A percentile compares a stretch with the other conserved stretches of the same genome.
These are phyloP conservation scores for Drosophila obscura DNA, from an alignment of 1,140 invertebrate species.

Conservation along the genomic window DNA sequence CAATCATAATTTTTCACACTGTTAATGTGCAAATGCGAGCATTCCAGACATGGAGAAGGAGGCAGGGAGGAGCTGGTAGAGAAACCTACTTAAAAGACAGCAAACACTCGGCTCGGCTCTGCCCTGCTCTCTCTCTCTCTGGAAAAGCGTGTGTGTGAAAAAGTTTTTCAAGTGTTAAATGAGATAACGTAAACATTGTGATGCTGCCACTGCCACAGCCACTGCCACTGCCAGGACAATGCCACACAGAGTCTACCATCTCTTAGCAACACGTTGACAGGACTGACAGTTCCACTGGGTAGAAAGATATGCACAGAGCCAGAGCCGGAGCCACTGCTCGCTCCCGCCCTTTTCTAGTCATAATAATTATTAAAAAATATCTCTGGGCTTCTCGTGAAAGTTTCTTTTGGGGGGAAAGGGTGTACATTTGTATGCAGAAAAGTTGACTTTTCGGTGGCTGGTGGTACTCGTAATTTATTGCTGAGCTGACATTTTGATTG, in stretches of 20 bases:
- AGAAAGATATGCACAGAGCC: too few species aligned
- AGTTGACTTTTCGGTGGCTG: constrained; percentile 5
- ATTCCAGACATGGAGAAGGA: constrained; percentile 30
- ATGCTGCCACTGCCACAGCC: constrained; percentile 6
- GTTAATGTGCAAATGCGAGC: constrained; percentile 75
- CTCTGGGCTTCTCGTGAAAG: constrained; percentile 44
- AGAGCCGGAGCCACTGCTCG: too few species aligned
- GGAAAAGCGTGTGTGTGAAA: constrained; percentile 31
- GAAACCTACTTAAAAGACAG: constrained; percentile 36
- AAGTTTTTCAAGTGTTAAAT: constrained; percentile 81
- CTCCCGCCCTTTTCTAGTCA: constrained; percentile 8
- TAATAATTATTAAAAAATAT: constrained; percentile 77
- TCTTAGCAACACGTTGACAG: constrained; percentile 49
- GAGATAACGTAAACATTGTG: constrained; percentile 76
- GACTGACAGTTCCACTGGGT: constrained; percentile 42
- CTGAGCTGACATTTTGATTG: constrained; percentile 74
- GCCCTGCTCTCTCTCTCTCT: neutral
- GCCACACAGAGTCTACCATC: constrained; percentile 5
- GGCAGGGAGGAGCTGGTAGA: constrained; percentile 1
- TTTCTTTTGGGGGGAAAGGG: constrained; percentile 34
- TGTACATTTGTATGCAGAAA: constrained; percentile 28
- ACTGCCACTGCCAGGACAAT: constrained; percentile 33
- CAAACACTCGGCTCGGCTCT: constrained; percentile 24
- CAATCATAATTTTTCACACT: constrained; percentile 82
- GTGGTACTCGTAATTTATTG: constrained; percentile 57